Base-by-base conservation (phyloP, 2,888 invertebrate species). In the Synergus laeviventris region DNA sequence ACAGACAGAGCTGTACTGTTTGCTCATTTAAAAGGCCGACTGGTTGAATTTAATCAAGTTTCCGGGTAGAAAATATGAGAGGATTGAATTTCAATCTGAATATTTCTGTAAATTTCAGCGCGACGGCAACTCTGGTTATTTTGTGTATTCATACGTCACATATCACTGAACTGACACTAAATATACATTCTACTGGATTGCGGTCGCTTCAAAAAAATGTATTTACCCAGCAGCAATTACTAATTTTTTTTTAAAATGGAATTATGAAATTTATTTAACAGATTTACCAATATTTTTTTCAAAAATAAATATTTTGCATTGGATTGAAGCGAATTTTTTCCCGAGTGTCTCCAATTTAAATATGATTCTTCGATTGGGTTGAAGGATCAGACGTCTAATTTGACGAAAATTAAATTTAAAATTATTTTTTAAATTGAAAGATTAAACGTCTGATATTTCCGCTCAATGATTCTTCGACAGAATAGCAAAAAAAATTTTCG, bases 111-210 rank as follows among this genome's bases (percentile, higher is more conserved):
- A 78, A 79, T 78, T 79, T 78, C 73, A 74, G 77, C 75, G 62
- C 31, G 61, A 62, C 18, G 18, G 76, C 74, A 62, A 74, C 70
- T 73, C 78, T 76, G 59, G 75, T 78, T 81, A 83, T 85, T 81
- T 85, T 85, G 85, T 80, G 81, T 76, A 85, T 86, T 84, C 85
- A 78, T 76, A 80, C 74, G 84, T 80, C 80, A 81, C 82, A 83
- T 81, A 80, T 83, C 83, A 80, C 75, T 79, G 12, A 14, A 12
- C 24, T 70, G 31, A 49, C 31, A 49, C 42, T 56, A 45, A 59
- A 73, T 42, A 78, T 74, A 39, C 70, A 42, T 45, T 75, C 62
- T 75, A 70, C 21, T 38, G 24, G 73, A 79, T 73, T 73, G 78
- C 59, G 70, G 75, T 61, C 61, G 36, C 36, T 61, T 61, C 14